Percentiles rank a stretch among this genome's conserved stretches.
phyloP scores from a whole-genome alignment of 2,888 invertebrate genomes.

The Platycnemis pennipes region DNA sequence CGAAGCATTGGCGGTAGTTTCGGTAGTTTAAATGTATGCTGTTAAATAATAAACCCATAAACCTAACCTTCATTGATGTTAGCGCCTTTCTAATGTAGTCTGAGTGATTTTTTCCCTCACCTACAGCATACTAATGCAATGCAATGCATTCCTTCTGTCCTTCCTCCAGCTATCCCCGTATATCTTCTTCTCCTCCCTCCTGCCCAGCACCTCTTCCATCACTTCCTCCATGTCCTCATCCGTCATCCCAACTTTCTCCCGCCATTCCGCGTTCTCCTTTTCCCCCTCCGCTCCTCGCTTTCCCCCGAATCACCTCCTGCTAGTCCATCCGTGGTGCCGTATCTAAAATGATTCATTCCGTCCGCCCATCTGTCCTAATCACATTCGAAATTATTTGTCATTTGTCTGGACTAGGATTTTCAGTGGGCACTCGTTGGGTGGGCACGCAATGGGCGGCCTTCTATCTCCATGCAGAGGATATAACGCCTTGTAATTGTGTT shows the following conservation, averaged over 20 bases:
- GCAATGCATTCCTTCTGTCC: not conserved
- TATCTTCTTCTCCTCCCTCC: not conserved
- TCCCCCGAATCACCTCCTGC: not conserved
- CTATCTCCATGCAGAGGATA: no score
- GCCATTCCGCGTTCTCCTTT: not conserved
- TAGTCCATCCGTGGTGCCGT: not conserved
- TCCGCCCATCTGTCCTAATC: slow-evolving; percentile 16
- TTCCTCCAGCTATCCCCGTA: not conserved
- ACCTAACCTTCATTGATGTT: no score
- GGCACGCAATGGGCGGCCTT: not conserved
- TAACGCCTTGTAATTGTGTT: not conserved
- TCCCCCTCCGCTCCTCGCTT: not conserved
- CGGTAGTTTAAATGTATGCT: no score
- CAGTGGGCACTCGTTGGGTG: not conserved
- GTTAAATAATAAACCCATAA: no score
- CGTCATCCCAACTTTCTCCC: slow-evolving; percentile 1
- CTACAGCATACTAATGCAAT: not conserved
- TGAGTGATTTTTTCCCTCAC: not conserved
- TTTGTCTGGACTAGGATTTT: not conserved
- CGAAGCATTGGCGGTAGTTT: no score
- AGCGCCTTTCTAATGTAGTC: not conserved
- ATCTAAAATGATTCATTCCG: not conserved
- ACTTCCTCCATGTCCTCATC: not conserved
- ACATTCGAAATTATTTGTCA: slow-evolving; percentile 20
- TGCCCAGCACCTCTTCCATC: not conserved